Conservation (phyloP, 2,113 vertebrate genomes). For the Trichomycterus rosablanca region DNA sequence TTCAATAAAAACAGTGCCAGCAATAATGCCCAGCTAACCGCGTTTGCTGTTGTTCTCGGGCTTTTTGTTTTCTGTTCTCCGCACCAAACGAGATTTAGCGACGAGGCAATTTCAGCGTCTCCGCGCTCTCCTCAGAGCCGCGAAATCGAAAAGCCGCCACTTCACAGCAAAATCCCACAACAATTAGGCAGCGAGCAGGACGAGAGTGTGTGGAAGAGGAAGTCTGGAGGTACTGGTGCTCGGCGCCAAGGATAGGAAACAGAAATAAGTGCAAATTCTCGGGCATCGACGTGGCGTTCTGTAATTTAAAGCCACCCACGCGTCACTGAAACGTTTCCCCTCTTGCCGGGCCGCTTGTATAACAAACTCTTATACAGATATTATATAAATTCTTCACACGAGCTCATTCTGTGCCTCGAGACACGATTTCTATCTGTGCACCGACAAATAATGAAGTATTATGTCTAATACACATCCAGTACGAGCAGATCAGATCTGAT, state of each 20-base stretch:
- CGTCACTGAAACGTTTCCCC: too few species aligned
- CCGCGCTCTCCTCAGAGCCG: constrained; percentile 24
- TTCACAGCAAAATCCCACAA: constrained; percentile 16
- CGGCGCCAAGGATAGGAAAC: background rate
- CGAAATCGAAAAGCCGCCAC: constrained; percentile 33
- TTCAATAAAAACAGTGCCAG: too few species aligned
- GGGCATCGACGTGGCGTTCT: background rate
- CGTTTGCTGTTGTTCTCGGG: background rate
- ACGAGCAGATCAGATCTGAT: too few species aligned
- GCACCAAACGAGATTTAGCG: constrained; percentile 13
- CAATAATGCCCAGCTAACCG: background rate
- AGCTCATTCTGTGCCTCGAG: too few species aligned
- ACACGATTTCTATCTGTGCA: too few species aligned
- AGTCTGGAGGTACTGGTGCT: background rate
- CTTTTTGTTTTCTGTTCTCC: constrained; percentile 1
- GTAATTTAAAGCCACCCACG: background rate
- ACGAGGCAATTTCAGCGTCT: constrained; percentile 3
- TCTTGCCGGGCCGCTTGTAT: too few species aligned
- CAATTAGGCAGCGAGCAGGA: constrained; percentile 30
- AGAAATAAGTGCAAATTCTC: background rate
- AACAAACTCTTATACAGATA: too few species aligned
- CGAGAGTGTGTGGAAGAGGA: background rate
- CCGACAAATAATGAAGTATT: too few species aligned
- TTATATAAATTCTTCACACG: too few species aligned
- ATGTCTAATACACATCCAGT: too few species aligned